Base-by-base conservation (phyloP, 1,140 invertebrate genomes). In the Drosophila nigromelanica region DNA sequence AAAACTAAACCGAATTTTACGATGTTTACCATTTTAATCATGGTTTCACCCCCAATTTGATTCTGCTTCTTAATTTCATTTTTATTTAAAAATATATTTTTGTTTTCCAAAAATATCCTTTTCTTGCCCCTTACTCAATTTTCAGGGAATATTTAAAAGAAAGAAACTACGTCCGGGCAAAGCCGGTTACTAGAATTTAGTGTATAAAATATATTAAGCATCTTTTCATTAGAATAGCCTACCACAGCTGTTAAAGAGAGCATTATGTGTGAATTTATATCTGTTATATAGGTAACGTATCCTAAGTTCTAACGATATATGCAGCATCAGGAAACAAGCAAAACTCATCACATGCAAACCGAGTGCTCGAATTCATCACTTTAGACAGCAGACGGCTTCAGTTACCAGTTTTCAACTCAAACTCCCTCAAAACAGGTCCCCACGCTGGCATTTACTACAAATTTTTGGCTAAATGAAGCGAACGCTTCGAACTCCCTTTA, bases 391-490 rank as follows among this genome's bases (percentile, higher is more conserved):
- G 61, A 12, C 47, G 24, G 14, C 6, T 43, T 12, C 24, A 27
- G 37, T 35, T 35, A 35, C 33, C 33, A 7, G 8, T 35, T n/a
- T 6, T 18, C 55, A n/a, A 58, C 24, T 11, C 10, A 43, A 37
- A 40, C 40, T 33, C 4, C 15, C 47, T 43, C 21, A 10, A 35
- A 37, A 14, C 3, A 43, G 35, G 21, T 27, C 14, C 11, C 54
- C 45, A 15, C 8, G 30, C 15, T 66, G 55, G 74, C 50, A 72
- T 78, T 73, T 77, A 30, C 54, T 69, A 59, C 48, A 70, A 78
- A 70, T 70, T 76, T 87, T 79, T 73, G 79, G 79, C 75, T 68
- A 87, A 86, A 86, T 86, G 75, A 87, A 87, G 78, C 82, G 66
- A 73, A 68, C 72, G 56, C 54, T 81, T 59, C 61, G 45, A 33